Conservation (phyloP, 2,113 vertebrate genomes). For the Patagioenas fasciata region DNA sequence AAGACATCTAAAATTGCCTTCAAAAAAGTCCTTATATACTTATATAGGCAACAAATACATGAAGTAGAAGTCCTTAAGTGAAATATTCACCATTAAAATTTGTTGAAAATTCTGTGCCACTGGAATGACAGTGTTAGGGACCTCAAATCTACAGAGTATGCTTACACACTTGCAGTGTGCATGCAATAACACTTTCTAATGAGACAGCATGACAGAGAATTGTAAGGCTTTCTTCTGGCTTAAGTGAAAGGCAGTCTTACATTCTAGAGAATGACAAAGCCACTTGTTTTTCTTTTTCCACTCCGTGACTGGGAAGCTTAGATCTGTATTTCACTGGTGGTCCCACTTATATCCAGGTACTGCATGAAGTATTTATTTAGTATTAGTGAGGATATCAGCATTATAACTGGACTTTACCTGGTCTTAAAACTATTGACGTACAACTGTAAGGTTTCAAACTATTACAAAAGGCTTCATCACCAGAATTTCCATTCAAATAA, state of each 20-base stretch:
- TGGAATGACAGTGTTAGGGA: neutral
- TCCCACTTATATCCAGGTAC: neutral
- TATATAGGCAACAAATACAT: neutral
- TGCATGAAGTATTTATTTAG: neutral
- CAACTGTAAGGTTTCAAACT: neutral
- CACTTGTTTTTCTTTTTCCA: neutral
- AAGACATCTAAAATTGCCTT: neutral
- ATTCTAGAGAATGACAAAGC: neutral
- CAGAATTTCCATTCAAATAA: neutral
- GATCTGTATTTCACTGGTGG: neutral
- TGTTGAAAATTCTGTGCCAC: neutral
- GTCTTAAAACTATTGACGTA: neutral
- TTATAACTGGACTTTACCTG: neutral
- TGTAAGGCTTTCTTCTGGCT: neutral
- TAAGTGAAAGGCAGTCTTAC: neutral
- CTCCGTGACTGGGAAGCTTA: neutral
- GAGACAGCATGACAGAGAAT: fast-evolving
- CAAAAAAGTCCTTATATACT: neutral
- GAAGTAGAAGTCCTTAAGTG: neutral
- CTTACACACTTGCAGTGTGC: neutral
- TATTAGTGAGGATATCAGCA: neutral
- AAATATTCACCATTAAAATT: neutral
- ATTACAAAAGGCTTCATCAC: neutral
- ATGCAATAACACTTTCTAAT: neutral
- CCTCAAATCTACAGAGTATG: neutral